A percentile compares a stretch with the other conserved stretches of the same genome.
Evolutionary conservation across 2,888 invertebrate species (phyloP).

Genomic region (Zaprionus lineosus): DNA sequence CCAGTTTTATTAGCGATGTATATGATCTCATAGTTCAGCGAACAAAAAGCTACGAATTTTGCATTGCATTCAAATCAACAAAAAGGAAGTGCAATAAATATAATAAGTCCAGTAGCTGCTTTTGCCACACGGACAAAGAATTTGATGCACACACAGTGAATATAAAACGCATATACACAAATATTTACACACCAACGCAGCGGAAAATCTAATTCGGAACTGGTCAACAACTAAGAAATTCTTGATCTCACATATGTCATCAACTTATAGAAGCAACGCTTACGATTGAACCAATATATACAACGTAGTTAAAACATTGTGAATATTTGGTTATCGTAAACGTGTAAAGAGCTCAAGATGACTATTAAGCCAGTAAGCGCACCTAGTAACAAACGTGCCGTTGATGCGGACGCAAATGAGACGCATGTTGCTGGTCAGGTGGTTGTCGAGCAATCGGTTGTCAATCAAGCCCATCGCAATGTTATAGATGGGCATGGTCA

Average conservation of each 20-base stretch:
- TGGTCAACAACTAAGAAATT: constrained; percentile 34
- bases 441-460: constrained; percentile 67
- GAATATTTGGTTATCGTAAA: neutral
- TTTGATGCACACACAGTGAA: constrained; percentile 23
- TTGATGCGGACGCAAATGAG: constrained; percentile 63
- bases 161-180: constrained; percentile 20
- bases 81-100: constrained; percentile 6
- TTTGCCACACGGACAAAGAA: constrained; percentile 49
- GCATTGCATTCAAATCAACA: constrained; percentile 10
- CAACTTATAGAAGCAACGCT: constrained; percentile 10
- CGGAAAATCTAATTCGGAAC: constrained; percentile 41
- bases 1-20: constrained; percentile 33
- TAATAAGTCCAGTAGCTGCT: constrained; percentile 18
- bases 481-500: constrained; percentile 79
- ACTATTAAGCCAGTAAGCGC: constrained; percentile 82
- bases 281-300: neutral
- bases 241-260: constrained; percentile 36
- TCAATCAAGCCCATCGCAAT: constrained; percentile 77
- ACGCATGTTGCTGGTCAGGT: constrained; percentile 58
- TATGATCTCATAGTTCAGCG: constrained; percentile 25
- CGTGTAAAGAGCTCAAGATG: constrained; percentile 59
- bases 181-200: constrained; percentile 5
- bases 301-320: neutral
- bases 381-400: constrained; percentile 72
- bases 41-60: constrained; percentile 1